Evolutionary conservation across 2,888 invertebrate species (phyloP).

Genomic region (Hypomecis punctinalis): DNA sequence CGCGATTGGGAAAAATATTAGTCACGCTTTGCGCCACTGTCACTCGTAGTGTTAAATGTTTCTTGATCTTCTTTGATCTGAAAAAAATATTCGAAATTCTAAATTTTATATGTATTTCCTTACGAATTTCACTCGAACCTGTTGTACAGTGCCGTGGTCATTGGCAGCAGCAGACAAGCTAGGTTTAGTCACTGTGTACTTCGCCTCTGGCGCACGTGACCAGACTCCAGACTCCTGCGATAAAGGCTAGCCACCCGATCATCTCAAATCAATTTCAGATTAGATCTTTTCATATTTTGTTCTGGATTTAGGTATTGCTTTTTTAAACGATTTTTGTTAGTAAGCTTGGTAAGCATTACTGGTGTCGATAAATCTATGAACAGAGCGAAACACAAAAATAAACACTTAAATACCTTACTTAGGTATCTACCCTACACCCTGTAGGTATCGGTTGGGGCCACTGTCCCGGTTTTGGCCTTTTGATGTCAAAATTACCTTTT

Average conservation of each 20-base stretch:
- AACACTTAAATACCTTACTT: too few relatives aligned
- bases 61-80: neutral
- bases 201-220: constrained; percentile 62
- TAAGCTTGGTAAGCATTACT: constrained; percentile 7
- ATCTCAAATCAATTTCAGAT: constrained; percentile 74
- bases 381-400: too few relatives aligned
- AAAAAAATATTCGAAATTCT: neutral
- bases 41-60: neutral
- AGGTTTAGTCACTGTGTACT: constrained; percentile 20
- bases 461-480: too few relatives aligned
- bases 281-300: constrained; percentile 67
- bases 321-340: neutral
- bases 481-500: too few relatives aligned
- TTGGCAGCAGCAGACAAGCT: constrained; percentile 13
- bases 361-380: too few relatives aligned
- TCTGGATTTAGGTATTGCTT: constrained; percentile 35
- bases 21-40: constrained; percentile 6
- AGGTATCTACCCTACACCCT: too few relatives aligned
- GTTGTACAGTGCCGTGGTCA: constrained; percentile 1
- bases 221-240: constrained; percentile 60
- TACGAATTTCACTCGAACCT: neutral
- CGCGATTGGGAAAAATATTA: neutral
- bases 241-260: constrained; percentile 62
- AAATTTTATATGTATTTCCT: neutral
- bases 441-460: too few relatives aligned